Conservation (phyloP, 2,888 invertebrate species). For the Junonia oenone region DNA sequence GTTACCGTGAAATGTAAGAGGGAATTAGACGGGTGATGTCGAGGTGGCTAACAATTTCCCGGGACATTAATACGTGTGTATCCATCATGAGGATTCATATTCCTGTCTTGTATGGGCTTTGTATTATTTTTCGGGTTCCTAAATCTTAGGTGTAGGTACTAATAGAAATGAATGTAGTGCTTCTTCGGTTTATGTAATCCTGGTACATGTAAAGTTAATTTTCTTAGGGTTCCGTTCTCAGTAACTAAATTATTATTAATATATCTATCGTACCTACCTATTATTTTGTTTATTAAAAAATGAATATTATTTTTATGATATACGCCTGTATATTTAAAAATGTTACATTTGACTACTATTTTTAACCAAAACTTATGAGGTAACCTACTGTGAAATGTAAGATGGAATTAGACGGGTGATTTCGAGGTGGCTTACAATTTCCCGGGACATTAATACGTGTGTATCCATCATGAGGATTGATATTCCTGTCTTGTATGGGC, state of each 20-base stretch:
- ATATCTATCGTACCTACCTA: too few relatives aligned
- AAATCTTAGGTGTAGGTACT: neutral
- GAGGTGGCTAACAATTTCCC: neutral
- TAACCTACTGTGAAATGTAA: neutral
- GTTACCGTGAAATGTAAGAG: neutral
- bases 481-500: neutral
- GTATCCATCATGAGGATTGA: neutral
- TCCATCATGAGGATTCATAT: neutral
- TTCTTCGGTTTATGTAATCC: neutral
- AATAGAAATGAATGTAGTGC: too few relatives aligned
- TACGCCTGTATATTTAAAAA: too few relatives aligned
- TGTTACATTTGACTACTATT: too few relatives aligned
- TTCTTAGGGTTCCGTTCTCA: too few relatives aligned
- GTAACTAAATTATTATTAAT: too few relatives aligned
- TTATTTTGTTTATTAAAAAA: too few relatives aligned
- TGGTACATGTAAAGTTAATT: too few relatives aligned
- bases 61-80: neutral
- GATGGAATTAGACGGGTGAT: neutral
- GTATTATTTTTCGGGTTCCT: neutral
- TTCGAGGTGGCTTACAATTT: neutral
- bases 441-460: neutral
- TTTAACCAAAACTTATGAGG: too few relatives aligned
- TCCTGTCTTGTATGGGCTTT: neutral
- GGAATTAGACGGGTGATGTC: neutral
- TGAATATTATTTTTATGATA: too few relatives aligned